Evolutionary conservation across 2,888 invertebrate genomes (phyloP).

Genomic region (Dastarcus helophoroides): DNA sequence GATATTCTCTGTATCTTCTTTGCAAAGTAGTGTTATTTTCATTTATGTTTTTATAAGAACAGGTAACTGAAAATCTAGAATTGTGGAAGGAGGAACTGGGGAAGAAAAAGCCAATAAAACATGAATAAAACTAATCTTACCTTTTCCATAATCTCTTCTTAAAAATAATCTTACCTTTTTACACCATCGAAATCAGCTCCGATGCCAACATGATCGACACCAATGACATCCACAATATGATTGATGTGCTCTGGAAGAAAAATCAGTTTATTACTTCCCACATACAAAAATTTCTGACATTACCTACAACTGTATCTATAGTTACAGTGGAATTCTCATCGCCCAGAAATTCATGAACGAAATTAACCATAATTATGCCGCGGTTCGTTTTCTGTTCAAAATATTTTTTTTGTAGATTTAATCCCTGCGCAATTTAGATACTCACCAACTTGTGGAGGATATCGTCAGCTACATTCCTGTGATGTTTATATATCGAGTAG

Average conservation of each 20-base stretch:
- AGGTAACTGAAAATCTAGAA: background rate
- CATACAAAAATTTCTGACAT: slow-evolving; percentile 19
- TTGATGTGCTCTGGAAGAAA: slow-evolving; percentile 40
- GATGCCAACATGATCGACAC: slow-evolving; percentile 41
- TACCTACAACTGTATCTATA: slow-evolving; percentile 57
- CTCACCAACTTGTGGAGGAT: slow-evolving; percentile 41
- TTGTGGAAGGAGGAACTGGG: background rate
- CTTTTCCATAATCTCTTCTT: slow-evolving; percentile 4
- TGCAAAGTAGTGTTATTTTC: background rate
- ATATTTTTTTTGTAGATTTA: slow-evolving; percentile 1
- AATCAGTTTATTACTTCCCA: slow-evolving; percentile 13
- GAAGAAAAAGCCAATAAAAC: slow-evolving; percentile 1
- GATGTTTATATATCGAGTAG: slow-evolving; percentile 39
- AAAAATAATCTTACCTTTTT: slow-evolving; percentile 22
- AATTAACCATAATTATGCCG: slow-evolving; percentile 67
- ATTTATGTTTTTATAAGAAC: no score
- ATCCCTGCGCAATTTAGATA: slow-evolving; percentile 8
- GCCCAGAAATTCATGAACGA: slow-evolving; percentile 52
- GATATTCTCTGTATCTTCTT: no score
- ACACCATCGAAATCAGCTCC: slow-evolving; percentile 44
- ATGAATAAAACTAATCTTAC: no score
- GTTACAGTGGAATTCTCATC: slow-evolving; percentile 39
- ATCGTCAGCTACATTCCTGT: slow-evolving; percentile 49
- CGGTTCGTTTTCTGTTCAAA: slow-evolving; percentile 47
- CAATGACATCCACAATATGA: slow-evolving; percentile 39